Percentiles rank a stretch among this genome's conserved stretches.
Conservation (phyloP, 2,888 invertebrate genomes). For the Eristalis tenax region DNA sequence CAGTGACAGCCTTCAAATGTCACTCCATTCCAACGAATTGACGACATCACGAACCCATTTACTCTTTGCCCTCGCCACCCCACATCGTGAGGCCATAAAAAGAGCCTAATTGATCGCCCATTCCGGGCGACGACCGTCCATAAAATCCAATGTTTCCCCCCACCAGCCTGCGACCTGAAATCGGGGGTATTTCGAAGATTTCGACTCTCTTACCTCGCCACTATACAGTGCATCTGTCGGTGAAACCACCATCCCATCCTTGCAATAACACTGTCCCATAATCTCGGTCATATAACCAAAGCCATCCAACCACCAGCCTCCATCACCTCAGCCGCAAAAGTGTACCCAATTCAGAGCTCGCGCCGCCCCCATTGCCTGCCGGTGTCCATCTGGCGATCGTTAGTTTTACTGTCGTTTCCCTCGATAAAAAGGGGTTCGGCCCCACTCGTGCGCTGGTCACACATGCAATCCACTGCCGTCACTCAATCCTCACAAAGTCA, state of each 20-base stretch:
- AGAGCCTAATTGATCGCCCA: neutral
- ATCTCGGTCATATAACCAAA: conserved; percentile 23
- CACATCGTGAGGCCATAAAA: neutral
- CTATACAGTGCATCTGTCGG: neutral
- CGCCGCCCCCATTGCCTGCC: neutral
- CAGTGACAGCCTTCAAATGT: neutral
- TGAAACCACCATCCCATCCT: neutral
- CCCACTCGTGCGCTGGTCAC: conserved; percentile 14
- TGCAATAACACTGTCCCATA: conserved; percentile 45
- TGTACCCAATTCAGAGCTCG: neutral
- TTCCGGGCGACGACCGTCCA: neutral
- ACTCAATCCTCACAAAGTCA: conserved; percentile 61
- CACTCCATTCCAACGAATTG: neutral
- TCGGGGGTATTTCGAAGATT: neutral
- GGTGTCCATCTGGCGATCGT: conserved; percentile 47
- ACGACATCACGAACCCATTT: neutral
- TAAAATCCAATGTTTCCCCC: neutral
- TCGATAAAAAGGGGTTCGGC: conserved; percentile 62
- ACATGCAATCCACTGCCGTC: conserved; percentile 17
- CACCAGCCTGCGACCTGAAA: neutral
- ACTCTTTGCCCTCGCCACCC: neutral
- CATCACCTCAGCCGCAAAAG: neutral
- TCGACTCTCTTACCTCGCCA: neutral
- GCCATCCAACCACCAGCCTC: neutral
- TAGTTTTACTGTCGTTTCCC: conserved; percentile 54